These are phyloP conservation scores for Rallus limicola DNA, from an alignment of 2,113 vertebrate species.

Conservation along the genomic window DNA sequence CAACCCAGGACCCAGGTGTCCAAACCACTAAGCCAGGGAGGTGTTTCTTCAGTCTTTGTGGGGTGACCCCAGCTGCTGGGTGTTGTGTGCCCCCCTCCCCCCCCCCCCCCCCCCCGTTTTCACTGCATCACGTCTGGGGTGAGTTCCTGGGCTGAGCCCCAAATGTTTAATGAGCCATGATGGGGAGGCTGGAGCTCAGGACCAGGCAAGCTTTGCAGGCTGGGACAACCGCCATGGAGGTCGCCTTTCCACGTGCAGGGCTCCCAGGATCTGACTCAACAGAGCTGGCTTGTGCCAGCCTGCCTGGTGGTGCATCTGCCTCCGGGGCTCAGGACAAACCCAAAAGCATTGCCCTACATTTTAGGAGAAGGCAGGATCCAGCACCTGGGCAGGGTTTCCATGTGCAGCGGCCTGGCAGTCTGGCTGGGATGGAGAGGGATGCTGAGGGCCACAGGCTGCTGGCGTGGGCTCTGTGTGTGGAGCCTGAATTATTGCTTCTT, in stretches of 20 bases:
- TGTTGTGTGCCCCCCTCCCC: not conserved
- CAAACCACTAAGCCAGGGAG: not conserved
- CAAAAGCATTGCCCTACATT: not conserved
- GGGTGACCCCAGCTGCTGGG: not conserved
- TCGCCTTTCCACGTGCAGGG: fast-evolving
- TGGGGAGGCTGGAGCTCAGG: not conserved
- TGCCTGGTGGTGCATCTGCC: fast-evolving
- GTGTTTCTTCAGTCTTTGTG: not conserved
- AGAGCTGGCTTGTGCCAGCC: not conserved
- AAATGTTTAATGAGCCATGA: not conserved
- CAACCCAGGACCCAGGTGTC: not conserved
- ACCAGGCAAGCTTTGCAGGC: not conserved
- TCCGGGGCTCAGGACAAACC: not conserved
- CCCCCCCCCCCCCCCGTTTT: too few relatives aligned
- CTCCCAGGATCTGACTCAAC: not conserved
- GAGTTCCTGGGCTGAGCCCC: not conserved
- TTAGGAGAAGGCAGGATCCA: not conserved
- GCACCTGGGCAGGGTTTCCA: not conserved
- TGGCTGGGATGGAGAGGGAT: not conserved
- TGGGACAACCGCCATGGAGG: not conserved
- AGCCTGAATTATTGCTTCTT: not conserved
- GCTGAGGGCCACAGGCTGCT: fast-evolving
- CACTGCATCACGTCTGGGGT: fast-evolving
- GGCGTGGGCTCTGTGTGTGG: fast-evolving
- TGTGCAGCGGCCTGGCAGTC: fast-evolving